These are phyloP conservation scores for Corydoras sp. DNA, from an alignment of 2,113 vertebrate species.

Conservation along the genomic window DNA sequence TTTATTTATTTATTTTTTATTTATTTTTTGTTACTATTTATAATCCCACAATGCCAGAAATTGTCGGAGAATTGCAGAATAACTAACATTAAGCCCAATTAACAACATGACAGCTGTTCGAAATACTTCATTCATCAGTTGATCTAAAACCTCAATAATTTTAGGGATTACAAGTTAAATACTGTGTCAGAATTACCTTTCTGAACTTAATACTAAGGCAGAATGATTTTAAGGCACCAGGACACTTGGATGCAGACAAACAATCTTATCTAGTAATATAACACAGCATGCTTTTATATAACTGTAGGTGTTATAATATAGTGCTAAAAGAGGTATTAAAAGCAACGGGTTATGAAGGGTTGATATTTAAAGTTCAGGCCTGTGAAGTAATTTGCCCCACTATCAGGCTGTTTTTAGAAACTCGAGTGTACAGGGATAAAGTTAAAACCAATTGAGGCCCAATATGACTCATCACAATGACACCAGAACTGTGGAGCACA, in stretches of 20 bases:
- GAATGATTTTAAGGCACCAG: neutral
- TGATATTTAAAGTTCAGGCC: conserved; percentile 21
- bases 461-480: conserved; percentile 14
- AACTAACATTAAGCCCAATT: neutral
- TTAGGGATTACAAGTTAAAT: too few relatives aligned
- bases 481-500: neutral
- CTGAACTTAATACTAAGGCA: neutral
- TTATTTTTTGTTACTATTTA: neutral
- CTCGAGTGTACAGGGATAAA: conserved; percentile 12
- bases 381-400: conserved; percentile 14
- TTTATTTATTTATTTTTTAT: neutral
- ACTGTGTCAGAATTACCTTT: neutral
- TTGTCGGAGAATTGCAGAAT: neutral
- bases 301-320: conserved; percentile 8
- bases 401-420: conserved; percentile 10
- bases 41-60: neutral
- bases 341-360: neutral
- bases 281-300: conserved; percentile 2
- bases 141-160: too few relatives aligned
- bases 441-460: neutral
- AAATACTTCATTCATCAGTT: neutral
- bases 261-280: neutral
- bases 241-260: too few relatives aligned
- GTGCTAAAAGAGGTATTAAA: conserved; percentile 4
- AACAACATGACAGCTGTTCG: neutral